Evolutionary conservation across 2,797 vertebrate species (phyloP), one percentile per base, ranked within the genome.

Genomic region (Podargus strigoides): DNA sequence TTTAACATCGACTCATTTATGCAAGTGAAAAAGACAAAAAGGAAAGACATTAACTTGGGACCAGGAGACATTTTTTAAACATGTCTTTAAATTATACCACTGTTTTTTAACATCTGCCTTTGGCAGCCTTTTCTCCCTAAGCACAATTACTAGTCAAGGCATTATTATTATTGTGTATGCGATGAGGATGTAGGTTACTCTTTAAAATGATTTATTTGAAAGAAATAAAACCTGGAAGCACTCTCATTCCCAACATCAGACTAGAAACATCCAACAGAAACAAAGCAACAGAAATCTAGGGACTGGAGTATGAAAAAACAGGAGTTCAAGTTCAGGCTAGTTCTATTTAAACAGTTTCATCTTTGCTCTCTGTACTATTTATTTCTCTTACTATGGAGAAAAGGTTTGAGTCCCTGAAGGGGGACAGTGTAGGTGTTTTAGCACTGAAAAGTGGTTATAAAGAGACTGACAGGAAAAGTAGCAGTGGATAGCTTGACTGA

Each of bases 121-220:
- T 85, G 87, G 69, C 79, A 94, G 64, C 26, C 24, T 85, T 92
- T 95, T 73, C 56, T 89, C 34, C 55, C 70, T 60, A 34, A 83
- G 49, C 28, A 66, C 24, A 68, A 62, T 85, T 86, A 47, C 75
- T 72, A 77, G 72, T 87, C 42, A 96, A 94, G 90, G 53, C 46
- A 47, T 89, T 89, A 78, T 81, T 89, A 46, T 93, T 95, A 87
- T 89, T 93, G 58, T 5, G 2, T 91, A 53, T 73, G 26, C 79
- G 49, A 47, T 79, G 63, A 93, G 70, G 69, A 70, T 85, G 44
- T 44, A 76, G 66, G 39, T 83, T 53, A 37, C 46, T 68, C 74
- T 95, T 96, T 93, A 79, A 76, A 94, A 86, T 24, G 30, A 49
- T 88, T 91, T 87, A 75, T 95, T 92, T 49, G 91, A 97, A 96